Conservation (phyloP, 2,888 invertebrate species). For the Tenthredo distinguenda region DNA sequence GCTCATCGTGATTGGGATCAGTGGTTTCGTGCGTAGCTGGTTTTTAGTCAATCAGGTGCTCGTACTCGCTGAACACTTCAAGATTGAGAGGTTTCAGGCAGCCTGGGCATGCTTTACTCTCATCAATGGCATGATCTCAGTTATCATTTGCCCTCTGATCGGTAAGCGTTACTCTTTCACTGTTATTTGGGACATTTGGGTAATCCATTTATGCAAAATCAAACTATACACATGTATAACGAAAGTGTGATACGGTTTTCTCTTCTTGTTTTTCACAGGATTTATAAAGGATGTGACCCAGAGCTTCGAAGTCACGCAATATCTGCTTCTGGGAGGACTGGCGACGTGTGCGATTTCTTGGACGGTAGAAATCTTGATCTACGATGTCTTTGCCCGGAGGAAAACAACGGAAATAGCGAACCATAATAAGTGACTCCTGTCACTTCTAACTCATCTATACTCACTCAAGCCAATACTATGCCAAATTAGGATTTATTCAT, state of each 20-base stretch:
- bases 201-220: neutral
- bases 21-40: conserved; percentile 86
- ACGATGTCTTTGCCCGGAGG: conserved; percentile 21
- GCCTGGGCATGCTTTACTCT: conserved; percentile 88
- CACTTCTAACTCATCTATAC: neutral
- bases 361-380: conserved; percentile 80
- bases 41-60: conserved; percentile 86
- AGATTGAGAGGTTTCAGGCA: conserved; percentile 85
- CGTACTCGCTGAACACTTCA: conserved; percentile 85
- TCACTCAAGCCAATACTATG: neutral
- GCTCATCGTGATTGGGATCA: conserved; percentile 81
- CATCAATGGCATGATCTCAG: conserved; percentile 84
- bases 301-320: conserved; percentile 84
- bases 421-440: neutral
- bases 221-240: neutral
- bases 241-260: conserved; percentile 14
- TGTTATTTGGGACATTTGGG: neutral
- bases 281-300: conserved; percentile 83
- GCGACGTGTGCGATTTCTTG: conserved; percentile 85
- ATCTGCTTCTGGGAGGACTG: conserved; percentile 84
- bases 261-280: conserved; percentile 78
- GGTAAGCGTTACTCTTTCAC: conserved; percentile 78
- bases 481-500: neutral
- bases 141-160: conserved; percentile 85
- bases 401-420: neutral